Evolutionary conservation across 1,140 invertebrate species (phyloP), one percentile per base, ranked within the genome.

Genomic region (Nephila pilipes): DNA sequence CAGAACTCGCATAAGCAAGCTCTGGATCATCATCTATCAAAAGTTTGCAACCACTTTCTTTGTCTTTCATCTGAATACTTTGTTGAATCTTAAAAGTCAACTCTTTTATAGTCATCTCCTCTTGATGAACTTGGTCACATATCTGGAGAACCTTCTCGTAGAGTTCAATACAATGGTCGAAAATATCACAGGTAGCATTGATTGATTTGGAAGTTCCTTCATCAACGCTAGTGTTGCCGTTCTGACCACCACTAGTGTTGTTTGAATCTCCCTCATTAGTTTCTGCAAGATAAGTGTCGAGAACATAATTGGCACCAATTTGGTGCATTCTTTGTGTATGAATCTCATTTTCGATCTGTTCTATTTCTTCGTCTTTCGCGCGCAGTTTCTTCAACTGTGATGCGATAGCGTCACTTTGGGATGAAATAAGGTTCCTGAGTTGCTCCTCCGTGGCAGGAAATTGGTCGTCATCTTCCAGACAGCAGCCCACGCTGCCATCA

Each of bases 331-430:
- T 95, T 1, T 96, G 95, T 46, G 96, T 95, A 95, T 98, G 97
- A 79, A 97, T 97, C 94, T 97, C 97, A 91, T 97, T 97, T 96
- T 98, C 97, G 94, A 97, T 96, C 90, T 96, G 96, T 54, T 97
- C 97, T 94, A 98, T 98, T 94, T 97, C 96, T 94, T 97, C 96
- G 94, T 98, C 97, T 95, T 97, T 97, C 94, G 98, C 97, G 93
- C 97, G 96, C 80, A 96, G 96, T 94, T 95, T 95, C 80, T 94
- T 94, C 92, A 97, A 95, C 95, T 98, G 97, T 92, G 97, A 96
- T 94, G 97, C 97, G 93, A 98, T 97, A n/a, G 97, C 97, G 95
- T 97, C 97, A 94, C 97, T 97, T 96, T 98, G 97, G n/a, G 97
- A 97, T 91, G 98, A 96, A 93, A 98, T 97, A 93, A 97, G 96